Evolutionary conservation across 2,797 vertebrate genomes (phyloP).

Genomic region (Rhinella marina): DNA sequence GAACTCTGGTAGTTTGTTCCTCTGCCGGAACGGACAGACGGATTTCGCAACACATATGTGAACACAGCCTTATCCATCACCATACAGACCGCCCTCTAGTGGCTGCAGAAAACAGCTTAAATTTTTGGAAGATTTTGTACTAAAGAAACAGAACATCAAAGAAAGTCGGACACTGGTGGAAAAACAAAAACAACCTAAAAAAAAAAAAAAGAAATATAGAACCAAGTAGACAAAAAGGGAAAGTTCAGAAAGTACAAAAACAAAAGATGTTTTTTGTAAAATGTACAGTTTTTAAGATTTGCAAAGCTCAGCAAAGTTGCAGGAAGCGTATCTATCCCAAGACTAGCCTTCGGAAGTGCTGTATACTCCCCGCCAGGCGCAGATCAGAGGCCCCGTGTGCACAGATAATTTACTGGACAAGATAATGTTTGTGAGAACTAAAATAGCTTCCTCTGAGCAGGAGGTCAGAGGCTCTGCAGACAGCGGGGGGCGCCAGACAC

Average conservation of each 20-base stretch:
- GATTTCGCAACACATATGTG: no score
- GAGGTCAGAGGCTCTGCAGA: not conserved
- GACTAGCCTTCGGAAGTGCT: constrained; percentile 32
- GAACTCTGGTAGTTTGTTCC: no score
- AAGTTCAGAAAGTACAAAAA: not conserved
- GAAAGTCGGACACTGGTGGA: not conserved
- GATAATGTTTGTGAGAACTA: not conserved
- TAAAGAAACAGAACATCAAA: not conserved
- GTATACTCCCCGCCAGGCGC: constrained; percentile 22
- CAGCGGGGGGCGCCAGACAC: not conserved
- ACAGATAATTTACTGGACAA: constrained; percentile 1
- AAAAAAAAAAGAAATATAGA: not conserved
- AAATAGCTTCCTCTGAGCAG: not conserved
- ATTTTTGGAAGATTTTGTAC: not conserved
- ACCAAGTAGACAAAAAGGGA: not conserved
- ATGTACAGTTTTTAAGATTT: not conserved
- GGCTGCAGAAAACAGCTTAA: not conserved
- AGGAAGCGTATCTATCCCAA: constrained; percentile 1
- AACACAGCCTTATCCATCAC: not conserved
- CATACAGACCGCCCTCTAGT: not conserved
- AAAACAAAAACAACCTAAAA: not conserved
- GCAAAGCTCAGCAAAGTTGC: constrained; percentile 30
- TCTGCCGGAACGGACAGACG: no score
- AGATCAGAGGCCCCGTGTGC: constrained; percentile 42
- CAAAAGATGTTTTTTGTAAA: not conserved